A percentile compares a stretch with the other conserved stretches of the same genome.
These are phyloP conservation scores for Myiotriccus ornatus DNA, from an alignment of 2,797 vertebrate genomes.

Conservation along the genomic window DNA sequence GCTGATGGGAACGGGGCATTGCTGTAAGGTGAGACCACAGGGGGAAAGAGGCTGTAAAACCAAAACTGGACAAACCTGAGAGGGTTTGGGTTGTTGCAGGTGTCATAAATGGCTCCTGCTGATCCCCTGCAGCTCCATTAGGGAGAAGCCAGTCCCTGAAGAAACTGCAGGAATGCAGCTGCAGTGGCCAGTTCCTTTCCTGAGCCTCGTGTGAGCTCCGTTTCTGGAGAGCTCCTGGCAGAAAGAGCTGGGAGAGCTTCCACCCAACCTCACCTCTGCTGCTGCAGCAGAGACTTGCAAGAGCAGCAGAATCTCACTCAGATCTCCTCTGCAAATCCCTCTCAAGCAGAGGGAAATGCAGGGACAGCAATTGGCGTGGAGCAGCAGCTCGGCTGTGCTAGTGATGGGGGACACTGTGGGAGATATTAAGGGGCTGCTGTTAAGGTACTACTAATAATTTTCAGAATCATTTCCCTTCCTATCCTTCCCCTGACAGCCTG, in stretches of 20 bases:
- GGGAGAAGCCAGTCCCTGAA: background rate
- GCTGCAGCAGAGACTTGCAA: background rate
- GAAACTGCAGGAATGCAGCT: background rate
- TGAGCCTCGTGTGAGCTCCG: fast-evolving
- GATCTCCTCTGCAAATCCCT: background rate
- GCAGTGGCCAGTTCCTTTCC: background rate
- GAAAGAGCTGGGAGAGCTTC: background rate
- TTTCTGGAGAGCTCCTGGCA: fast-evolving
- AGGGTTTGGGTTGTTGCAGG: background rate
- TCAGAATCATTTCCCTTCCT: conserved; percentile 40
- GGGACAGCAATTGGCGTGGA: background rate
- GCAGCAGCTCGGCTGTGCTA: background rate
- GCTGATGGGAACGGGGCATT: background rate
- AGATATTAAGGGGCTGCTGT: conserved; percentile 31
- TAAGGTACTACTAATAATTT: conserved; percentile 52
- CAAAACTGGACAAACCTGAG: background rate
- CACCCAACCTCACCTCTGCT: background rate
- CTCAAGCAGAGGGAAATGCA: background rate
- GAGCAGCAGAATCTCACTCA: background rate
- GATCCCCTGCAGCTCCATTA: background rate
- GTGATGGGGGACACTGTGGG: conserved; percentile 26
- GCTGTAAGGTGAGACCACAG: background rate
- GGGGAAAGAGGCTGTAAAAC: background rate
- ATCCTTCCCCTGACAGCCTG: conserved; percentile 23
- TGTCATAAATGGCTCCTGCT: fast-evolving